Evolutionary conservation across 2,888 invertebrate genomes (phyloP), one percentile per base, ranked within the genome.

Genomic region (Tortrix viridana): DNA sequence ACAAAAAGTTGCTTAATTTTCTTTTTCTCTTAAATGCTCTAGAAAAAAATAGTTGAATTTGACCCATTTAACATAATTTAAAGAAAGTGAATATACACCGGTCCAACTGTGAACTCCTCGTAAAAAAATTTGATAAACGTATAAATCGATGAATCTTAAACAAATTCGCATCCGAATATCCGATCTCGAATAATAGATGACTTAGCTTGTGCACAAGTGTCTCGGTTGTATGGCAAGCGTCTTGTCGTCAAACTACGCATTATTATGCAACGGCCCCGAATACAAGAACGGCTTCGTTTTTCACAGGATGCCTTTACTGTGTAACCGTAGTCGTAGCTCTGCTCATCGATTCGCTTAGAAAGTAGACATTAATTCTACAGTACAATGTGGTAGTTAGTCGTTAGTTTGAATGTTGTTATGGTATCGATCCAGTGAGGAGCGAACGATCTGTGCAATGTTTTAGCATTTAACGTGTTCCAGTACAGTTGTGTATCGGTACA

Each of bases 321-420:
- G 6, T 47, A 18, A 53, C 20, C 19, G 57, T 48, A 53, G 53
- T 47, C 16, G 54, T 63, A 63, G 63, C 32, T 46, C 44, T 53
- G 38, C 47, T 58, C 58, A 32, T 53, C 58, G 26, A 32, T 63
- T 57, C 43, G 58, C 41, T 48, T 57, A 63, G 41, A 38, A 53
- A 22, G 47, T 63, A 57, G 53, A 41, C 22, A 19, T 18, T 52
- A 23, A 44, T 63, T 47, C 32, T 60, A 62, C 63, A 58, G 58
- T 41, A 58, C 20, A 46, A 48, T 48, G 41, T 58, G 52, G 63
- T 63, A 62, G 62, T 38, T 46, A 50, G 49, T 5, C 38, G 49
- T 23, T 48, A 49, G 60, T 41, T 20, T 20, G 52, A 16, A 16
- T 18, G 48, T 50, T 49, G 18, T 44, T 5, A 32, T 43, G 23